phyloP scores from a whole-genome alignment of 2,888 invertebrate species.

The Dryocosmus kuriphilus region DNA sequence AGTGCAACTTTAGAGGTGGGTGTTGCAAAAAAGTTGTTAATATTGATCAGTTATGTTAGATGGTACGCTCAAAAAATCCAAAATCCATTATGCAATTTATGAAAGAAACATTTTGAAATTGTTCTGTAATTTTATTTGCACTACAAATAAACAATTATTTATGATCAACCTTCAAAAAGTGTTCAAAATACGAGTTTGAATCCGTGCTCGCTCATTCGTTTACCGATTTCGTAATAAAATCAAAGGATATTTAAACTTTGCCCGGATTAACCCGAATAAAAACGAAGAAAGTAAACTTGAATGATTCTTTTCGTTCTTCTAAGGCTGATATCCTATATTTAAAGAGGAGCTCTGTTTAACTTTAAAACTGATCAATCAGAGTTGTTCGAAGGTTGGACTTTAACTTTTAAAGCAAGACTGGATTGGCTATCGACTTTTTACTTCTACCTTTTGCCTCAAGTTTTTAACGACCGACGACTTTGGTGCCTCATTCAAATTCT shows the following conservation, averaged over 20 bases:
- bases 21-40: too few species aligned
- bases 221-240: neutral
- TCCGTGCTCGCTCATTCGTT: neutral
- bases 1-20: too few species aligned
- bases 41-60: too few species aligned
- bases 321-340: conserved; percentile 10
- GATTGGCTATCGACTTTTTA: neutral
- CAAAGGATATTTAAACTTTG: neutral
- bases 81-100: too few species aligned
- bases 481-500: conserved; percentile 29
- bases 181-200: neutral
- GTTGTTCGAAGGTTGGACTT: conserved; percentile 20
- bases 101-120: too few species aligned
- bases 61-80: too few species aligned
- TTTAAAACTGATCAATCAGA: conserved; percentile 36
- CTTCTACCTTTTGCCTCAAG: neutral
- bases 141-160: too few species aligned
- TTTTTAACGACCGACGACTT: conserved; percentile 19
- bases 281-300: conserved; percentile 17
- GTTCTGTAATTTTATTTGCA: too few species aligned
- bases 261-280: neutral
- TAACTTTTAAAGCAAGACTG: conserved; percentile 18
- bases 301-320: conserved; percentile 21
- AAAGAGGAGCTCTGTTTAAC: conserved; percentile 33
- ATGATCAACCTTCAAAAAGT: neutral